These are phyloP conservation scores for Tyto alba DNA, from an alignment of 2,113 vertebrate genomes.

Conservation along the genomic window DNA sequence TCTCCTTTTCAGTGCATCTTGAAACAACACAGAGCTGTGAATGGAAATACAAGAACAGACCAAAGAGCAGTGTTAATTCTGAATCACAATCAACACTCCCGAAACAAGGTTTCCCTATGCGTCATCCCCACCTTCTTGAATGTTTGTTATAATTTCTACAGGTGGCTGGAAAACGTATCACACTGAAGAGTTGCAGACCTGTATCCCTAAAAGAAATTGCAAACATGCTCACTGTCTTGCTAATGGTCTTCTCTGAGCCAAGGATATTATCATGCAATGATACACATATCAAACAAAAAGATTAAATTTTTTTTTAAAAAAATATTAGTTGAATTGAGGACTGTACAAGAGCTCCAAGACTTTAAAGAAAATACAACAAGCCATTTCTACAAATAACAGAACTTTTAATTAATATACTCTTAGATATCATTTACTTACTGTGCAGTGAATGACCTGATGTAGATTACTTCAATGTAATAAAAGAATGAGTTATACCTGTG, in stretches of 20 bases:
- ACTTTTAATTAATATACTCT: not conserved
- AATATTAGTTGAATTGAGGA: not conserved
- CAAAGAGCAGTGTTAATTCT: not conserved
- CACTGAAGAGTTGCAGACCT: not conserved
- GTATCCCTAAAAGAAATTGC: not conserved
- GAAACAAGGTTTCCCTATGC: fast-evolving
- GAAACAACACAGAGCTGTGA: not conserved
- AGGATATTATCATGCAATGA: not conserved
- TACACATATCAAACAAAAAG: not conserved
- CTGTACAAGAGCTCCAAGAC: not conserved
- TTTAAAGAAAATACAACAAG: not conserved
- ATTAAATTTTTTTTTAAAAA: not conserved
- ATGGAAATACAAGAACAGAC: not conserved
- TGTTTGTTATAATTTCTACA: not conserved
- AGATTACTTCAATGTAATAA: not conserved
- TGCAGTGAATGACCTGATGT: not conserved
- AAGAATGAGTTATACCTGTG: not conserved
- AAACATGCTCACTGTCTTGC: not conserved
- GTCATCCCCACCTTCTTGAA: not conserved
- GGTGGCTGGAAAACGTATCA: not conserved
- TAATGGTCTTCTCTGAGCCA: not conserved
- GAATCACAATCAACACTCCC: not conserved
- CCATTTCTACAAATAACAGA: not conserved
- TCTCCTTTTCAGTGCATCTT: not conserved
- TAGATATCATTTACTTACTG: not conserved